Evolutionary conservation across 2,113 vertebrate species (phyloP).

Genomic region (Bagarius yarrelli): DNA sequence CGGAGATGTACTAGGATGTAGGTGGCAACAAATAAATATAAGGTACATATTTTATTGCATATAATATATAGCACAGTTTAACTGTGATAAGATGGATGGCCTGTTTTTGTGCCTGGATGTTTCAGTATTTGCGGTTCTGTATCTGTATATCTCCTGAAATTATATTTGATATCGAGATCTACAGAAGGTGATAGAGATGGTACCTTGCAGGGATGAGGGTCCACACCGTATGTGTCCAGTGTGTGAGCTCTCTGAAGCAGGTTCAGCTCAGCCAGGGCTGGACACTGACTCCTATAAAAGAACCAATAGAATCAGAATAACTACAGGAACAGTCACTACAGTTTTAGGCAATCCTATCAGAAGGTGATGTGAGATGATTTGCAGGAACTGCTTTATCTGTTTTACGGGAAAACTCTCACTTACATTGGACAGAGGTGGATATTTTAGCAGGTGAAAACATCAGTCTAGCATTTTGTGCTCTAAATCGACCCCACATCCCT

Average conservation of each 20-base stretch:
- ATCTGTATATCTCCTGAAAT: background rate
- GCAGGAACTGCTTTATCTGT: background rate
- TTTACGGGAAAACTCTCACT: background rate
- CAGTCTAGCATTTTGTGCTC: background rate
- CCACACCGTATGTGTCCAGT: slow-evolving; percentile 95
- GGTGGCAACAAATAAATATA: too few relatives aligned
- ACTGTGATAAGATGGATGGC: too few relatives aligned
- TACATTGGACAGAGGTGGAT: too few relatives aligned
- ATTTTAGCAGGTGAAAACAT: background rate
- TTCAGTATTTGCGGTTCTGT: too few relatives aligned
- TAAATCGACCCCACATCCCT: background rate
- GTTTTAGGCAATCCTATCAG: background rate
- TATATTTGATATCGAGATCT: background rate
- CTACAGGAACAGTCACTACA: background rate
- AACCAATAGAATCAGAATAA: slow-evolving; percentile 29
- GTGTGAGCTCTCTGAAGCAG: slow-evolving; percentile 90
- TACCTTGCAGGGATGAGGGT: slow-evolving; percentile 99
- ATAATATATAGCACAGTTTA: too few relatives aligned
- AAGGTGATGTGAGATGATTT: background rate
- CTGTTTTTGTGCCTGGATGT: too few relatives aligned
- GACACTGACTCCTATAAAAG: slow-evolving; percentile 81
- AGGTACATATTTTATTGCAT: too few relatives aligned
- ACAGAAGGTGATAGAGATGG: slow-evolving; percentile 9
- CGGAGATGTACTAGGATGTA: too few relatives aligned
- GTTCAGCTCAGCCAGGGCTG: slow-evolving; percentile 88